phyloP scores from a whole-genome alignment of 64 coral and sea anemone genomes.

The Montipora capricornis region DNA sequence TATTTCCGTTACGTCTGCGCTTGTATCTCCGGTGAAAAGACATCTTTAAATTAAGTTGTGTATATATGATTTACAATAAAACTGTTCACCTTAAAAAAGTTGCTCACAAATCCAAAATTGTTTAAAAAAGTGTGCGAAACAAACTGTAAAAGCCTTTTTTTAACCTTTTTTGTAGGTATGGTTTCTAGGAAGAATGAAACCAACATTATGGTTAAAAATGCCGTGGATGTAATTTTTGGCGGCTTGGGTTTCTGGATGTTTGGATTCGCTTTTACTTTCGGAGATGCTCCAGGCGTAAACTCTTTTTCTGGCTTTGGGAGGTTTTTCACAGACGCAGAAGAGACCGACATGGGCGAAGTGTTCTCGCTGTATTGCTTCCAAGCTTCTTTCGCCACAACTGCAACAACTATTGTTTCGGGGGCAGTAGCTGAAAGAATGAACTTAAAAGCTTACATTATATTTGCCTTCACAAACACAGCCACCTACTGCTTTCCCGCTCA shows the following conservation, averaged over 20 bases:
- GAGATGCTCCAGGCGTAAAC: slow-evolving; percentile 49
- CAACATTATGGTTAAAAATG: slow-evolving; percentile 94
- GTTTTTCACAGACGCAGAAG: slow-evolving; percentile 89
- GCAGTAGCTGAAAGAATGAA: slow-evolving; percentile 88
- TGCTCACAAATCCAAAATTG: too few species aligned
- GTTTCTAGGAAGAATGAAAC: slow-evolving; percentile 88
- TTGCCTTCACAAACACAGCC: slow-evolving; percentile 89
- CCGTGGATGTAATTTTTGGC: slow-evolving; percentile 89
- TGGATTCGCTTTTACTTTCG: slow-evolving; percentile 84
- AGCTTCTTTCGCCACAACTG: slow-evolving; percentile 94
- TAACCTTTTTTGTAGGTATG: slow-evolving; percentile 63
- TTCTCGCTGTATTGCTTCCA: slow-evolving; percentile 89
- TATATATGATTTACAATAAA: too few species aligned
- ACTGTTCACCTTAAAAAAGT: too few species aligned
- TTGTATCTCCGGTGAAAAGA: too few species aligned
- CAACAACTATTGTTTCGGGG: slow-evolving; percentile 85
- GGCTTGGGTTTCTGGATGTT: slow-evolving; percentile 91
- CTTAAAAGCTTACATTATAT: slow-evolving; percentile 82
- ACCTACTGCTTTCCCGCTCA: slow-evolving; percentile 91
- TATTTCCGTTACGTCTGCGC: too few species aligned
- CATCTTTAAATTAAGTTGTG: too few species aligned
- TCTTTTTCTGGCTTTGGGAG: slow-evolving; percentile 77
- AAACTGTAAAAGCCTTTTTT: background rate
- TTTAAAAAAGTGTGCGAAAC: too few species aligned
- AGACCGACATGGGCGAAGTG: slow-evolving; percentile 79